phyloP scores from a whole-genome alignment of 1,140 invertebrate species.

The Triops cancriformis region DNA sequence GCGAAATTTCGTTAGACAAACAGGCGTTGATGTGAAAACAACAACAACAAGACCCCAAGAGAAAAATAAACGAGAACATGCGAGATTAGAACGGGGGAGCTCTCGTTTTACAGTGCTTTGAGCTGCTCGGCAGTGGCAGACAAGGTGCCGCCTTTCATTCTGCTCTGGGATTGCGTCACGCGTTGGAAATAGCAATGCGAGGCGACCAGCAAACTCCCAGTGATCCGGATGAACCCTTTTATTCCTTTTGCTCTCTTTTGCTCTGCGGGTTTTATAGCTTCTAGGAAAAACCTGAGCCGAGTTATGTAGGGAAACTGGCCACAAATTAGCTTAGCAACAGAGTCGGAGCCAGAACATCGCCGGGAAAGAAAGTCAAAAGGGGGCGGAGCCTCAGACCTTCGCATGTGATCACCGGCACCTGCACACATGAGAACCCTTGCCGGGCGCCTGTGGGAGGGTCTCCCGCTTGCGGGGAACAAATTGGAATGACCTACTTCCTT shows the following conservation, averaged over 20 bases:
- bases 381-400: not conserved
- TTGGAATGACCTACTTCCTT: not conserved
- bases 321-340: not conserved
- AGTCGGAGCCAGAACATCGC: not conserved
- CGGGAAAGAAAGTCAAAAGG: not conserved
- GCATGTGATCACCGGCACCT: not conserved
- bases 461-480: not conserved
- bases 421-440: not conserved
- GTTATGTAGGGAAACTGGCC: not conserved
- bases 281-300: no score
- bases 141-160: constrained; percentile 21
- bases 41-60: not conserved
- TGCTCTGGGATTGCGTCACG: not conserved
- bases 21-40: not conserved
- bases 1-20: not conserved
- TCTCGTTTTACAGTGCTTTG: not conserved
- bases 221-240: not conserved
- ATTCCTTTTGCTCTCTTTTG: not conserved
- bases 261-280: no score
- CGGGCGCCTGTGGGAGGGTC: not conserved
- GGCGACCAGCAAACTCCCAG: not conserved
- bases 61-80: no score
- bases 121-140: constrained; percentile 9
- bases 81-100: not conserved
- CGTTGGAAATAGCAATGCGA: constrained; percentile 15